Conservation (phyloP, 2,113 vertebrate genomes). For the Mesitornis unicolor region DNA sequence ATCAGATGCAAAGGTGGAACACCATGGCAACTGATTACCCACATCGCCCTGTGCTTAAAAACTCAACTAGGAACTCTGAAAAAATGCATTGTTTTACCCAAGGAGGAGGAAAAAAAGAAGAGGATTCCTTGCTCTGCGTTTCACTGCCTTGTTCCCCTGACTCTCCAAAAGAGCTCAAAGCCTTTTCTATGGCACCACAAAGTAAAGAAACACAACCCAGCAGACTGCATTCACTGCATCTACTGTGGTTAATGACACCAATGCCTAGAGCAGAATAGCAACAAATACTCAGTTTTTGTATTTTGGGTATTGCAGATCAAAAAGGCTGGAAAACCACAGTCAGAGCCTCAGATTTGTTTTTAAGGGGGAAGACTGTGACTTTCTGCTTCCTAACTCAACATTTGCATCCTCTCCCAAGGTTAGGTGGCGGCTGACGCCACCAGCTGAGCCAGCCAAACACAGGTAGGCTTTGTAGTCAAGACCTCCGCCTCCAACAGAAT, state of each 20-base stretch:
- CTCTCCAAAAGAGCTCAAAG: not conserved
- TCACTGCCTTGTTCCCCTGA: not conserved
- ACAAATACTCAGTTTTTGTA: not conserved
- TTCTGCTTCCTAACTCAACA: not conserved
- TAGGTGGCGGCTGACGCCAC: not conserved
- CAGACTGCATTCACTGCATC: not conserved
- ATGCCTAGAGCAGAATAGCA: not conserved
- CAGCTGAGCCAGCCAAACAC: not conserved
- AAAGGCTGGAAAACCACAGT: not conserved
- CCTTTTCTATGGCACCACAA: not conserved
- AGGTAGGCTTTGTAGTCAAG: not conserved
- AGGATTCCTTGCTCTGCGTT: not conserved
- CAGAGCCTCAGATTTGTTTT: not conserved
- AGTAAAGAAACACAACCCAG: not conserved
- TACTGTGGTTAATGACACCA: not conserved
- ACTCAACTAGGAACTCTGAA: not conserved
- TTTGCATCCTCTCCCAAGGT: not conserved
- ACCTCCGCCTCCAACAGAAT: not conserved
- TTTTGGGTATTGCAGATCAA: not conserved
- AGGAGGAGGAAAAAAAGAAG: not conserved
- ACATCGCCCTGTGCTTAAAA: not conserved
- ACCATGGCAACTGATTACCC: slow-evolving; percentile 39
- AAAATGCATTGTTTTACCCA: not conserved
- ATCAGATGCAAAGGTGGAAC: not conserved
- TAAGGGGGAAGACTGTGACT: not conserved